Base-by-base conservation (phyloP, 1,140 invertebrate genomes). In the Mactra quadrangularis region DNA sequence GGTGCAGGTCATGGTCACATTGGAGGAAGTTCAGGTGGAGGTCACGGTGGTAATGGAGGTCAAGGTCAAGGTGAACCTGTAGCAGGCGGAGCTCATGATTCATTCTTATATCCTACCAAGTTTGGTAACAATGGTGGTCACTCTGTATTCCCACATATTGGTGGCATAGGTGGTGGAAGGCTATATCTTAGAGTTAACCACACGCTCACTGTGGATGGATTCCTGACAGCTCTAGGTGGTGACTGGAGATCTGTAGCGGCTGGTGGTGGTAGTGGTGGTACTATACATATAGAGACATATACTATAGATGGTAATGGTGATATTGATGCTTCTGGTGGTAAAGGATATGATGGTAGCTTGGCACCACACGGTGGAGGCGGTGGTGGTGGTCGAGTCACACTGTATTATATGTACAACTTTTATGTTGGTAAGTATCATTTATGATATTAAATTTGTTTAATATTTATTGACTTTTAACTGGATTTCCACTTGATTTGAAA, bases 1-100 rank as follows among this genome's bases (percentile, higher is more conserved):
- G 88, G 88, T 22, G 66, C 33, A 38, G 87, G 85, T 29, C 33
- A 62, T 17, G 75, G 72, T 75, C 22, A 71, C 41, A 77, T 68
- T 64, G 57, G 60, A 25, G 87, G 88, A 27, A 85, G 85, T 55
- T 89, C 89, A 13, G 89, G 89, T 19, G 89, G 79, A 47, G 89
- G 89, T 60, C 87, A 90, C 79, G 89, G 88, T 83, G 88, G 89
- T 7, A 86, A 86, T 82, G 89, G 89, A 60, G 89, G 89, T 78
- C 85, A 87, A 82, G 89, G 89, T 86, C 53, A 88, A 85, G 83
- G 71, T 64, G 77, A 87, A 52, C 57, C 66, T 19, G 22, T 55
- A 15, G 78, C 84, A 11, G 89, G 89, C 3, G 79, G 83, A n/a
- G 77, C 85, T 29, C 87, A 89, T 83, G 87, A 85, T 29, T 89